Percentiles rank a stretch among this genome's conserved stretches.
Evolutionary conservation across 2,113 vertebrate species (phyloP).

Genomic region (Spea multiplicata): DNA sequence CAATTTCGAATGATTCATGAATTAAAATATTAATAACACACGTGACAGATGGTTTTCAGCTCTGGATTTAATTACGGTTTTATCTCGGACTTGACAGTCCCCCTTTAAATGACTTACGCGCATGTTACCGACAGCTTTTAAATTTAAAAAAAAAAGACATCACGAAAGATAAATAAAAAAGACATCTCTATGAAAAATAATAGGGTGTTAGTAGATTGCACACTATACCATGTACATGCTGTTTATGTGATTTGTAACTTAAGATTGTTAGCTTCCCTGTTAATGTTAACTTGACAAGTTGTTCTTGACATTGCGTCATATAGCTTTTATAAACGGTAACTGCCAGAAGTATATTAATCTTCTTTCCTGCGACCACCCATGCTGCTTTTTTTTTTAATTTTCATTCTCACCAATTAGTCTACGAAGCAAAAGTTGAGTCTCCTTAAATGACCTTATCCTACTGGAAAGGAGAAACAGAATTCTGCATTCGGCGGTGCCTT

Average conservation of each 20-base stretch:
- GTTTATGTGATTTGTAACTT: slow-evolving; percentile 6
- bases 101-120: too few relatives aligned
- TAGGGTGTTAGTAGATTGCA: slow-evolving; percentile 8
- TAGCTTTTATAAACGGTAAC: slow-evolving; percentile 10
- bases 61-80: too few relatives aligned
- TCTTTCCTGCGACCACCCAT: slow-evolving; percentile 53
- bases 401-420: slow-evolving; percentile 24
- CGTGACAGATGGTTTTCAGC: too few relatives aligned
- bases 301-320: slow-evolving; percentile 38
- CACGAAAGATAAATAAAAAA: background rate
- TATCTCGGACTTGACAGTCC: too few relatives aligned
- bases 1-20: too few relatives aligned
- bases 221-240: background rate
- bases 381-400: slow-evolving; percentile 7
- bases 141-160: background rate
- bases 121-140: background rate
- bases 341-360: slow-evolving; percentile 40
- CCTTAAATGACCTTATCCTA: slow-evolving; percentile 42
- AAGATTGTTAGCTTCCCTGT: slow-evolving; percentile 8
- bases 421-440: slow-evolving; percentile 33
- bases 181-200: background rate
- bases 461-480: slow-evolving; percentile 3
- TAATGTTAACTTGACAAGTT: slow-evolving; percentile 29
- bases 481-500: slow-evolving; percentile 36
- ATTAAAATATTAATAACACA: too few relatives aligned